Percentiles rank a stretch among this genome's conserved stretches.
Evolutionary conservation across 92 coral and sea anemone species (phyloP).

Genomic region (Palythoa grandis): DNA sequence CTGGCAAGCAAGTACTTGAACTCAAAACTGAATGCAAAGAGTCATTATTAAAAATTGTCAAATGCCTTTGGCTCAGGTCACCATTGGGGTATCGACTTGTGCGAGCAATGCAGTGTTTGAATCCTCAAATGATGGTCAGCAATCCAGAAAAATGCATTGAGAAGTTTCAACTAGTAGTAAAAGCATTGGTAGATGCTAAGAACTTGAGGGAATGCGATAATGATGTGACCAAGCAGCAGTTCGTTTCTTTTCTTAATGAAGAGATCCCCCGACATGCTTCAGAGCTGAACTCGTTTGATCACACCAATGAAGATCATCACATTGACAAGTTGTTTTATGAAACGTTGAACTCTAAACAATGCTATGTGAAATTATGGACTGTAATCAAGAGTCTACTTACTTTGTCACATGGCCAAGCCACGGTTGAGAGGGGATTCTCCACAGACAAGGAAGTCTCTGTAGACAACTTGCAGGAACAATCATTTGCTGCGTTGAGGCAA

Average conservation of each 20-base stretch:
- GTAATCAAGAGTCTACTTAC: slow-evolving; percentile 42
- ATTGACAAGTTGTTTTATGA: slow-evolving; percentile 50
- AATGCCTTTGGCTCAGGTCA: slow-evolving; percentile 40
- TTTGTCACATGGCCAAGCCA: slow-evolving; percentile 26
- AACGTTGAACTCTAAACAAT: slow-evolving; percentile 31
- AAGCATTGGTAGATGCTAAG: slow-evolving; percentile 43
- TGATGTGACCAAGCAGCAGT: slow-evolving; percentile 39
- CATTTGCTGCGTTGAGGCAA: slow-evolving; percentile 9
- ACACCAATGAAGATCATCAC: slow-evolving; percentile 51
- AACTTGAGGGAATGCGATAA: slow-evolving; percentile 42
- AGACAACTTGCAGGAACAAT: slow-evolving; percentile 34
- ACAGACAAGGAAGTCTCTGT: not conserved
- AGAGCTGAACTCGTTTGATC: slow-evolving; percentile 49
- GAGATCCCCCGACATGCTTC: slow-evolving; percentile 39
- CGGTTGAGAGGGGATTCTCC: not conserved
- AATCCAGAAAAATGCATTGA: slow-evolving; percentile 47
- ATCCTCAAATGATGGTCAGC: slow-evolving; percentile 52
- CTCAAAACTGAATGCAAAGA: slow-evolving; percentile 48
- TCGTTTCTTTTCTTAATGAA: slow-evolving; percentile 42
- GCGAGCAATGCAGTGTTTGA: slow-evolving; percentile 53
- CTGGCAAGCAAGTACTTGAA: slow-evolving; percentile 42
- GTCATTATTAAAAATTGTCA: slow-evolving; percentile 25
- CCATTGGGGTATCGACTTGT: slow-evolving; percentile 38
- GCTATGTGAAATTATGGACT: slow-evolving; percentile 35
- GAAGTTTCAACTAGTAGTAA: slow-evolving; percentile 45